Evolutionary conservation across 2,797 vertebrate genomes (phyloP).

Genomic region (Pangasius macronema): DNA sequence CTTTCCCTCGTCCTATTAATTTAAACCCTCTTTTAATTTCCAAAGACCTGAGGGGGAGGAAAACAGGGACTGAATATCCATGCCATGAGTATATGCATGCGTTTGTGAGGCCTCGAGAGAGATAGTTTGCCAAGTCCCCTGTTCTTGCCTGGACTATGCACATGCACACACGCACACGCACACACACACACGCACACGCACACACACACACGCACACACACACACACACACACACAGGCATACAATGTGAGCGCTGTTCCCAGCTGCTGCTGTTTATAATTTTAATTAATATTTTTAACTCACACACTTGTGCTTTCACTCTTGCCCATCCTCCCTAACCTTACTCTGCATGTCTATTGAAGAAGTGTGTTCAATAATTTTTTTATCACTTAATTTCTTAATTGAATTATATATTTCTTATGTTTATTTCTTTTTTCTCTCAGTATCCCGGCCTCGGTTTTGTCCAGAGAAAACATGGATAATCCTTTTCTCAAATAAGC

Average conservation of each 20-base stretch:
- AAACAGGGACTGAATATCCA: slow-evolving; percentile 11
- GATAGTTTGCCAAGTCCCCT: not conserved
- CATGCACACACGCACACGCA: too few relatives aligned
- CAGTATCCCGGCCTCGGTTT: too few relatives aligned
- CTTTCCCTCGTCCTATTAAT: slow-evolving; percentile 56
- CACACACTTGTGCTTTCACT: not conserved
- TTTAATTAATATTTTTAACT: slow-evolving; percentile 1
- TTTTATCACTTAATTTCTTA: not conserved
- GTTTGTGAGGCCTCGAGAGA: slow-evolving; percentile 5
- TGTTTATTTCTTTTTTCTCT: not conserved
- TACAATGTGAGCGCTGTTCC: not conserved
- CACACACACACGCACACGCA: not conserved
- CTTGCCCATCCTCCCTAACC: too few relatives aligned
- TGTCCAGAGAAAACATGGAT: not conserved
- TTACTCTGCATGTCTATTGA: not conserved
- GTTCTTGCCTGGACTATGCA: not conserved
- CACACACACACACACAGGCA: too few relatives aligned
- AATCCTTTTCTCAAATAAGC: not conserved
- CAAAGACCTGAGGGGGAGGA: slow-evolving; percentile 62
- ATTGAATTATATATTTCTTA: not conserved
- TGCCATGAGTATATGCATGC: slow-evolving; percentile 35
- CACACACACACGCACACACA: too few relatives aligned
- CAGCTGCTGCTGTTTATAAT: slow-evolving; percentile 20
- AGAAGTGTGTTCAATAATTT: not conserved
- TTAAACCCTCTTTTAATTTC: slow-evolving; percentile 67